phyloP scores from a whole-genome alignment of 1,140 invertebrate species.

The Homarus americanus region DNA sequence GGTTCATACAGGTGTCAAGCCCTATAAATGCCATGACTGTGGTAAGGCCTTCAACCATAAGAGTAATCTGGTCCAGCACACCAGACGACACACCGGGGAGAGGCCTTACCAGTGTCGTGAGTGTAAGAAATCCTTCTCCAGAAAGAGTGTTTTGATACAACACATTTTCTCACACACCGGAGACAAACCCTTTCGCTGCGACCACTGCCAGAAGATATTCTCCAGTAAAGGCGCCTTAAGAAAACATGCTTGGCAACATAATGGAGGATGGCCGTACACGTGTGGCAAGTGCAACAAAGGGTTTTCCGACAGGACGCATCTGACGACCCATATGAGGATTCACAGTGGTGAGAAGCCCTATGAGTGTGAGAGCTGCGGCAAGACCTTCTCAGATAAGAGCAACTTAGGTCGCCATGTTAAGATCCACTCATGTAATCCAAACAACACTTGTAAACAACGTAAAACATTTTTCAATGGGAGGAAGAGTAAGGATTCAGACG shows the following conservation, averaged over 20 bases:
- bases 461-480: background rate
- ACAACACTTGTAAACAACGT: background rate
- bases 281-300: background rate
- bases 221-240: background rate
- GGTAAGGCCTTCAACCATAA: background rate
- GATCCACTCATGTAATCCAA: background rate
- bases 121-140: background rate
- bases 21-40: background rate
- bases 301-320: background rate
- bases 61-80: background rate
- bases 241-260: background rate
- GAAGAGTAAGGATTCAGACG: background rate
- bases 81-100: background rate
- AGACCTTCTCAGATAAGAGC: background rate
- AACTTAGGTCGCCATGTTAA: background rate
- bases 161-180: conserved; percentile 1
- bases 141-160: background rate
- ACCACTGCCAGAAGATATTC: background rate
- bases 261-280: background rate
- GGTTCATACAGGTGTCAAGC: background rate
- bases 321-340: background rate
- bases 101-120: background rate
- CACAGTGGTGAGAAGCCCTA: conserved; percentile 1
- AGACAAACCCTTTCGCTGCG: background rate
- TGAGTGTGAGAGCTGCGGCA: background rate